Percentiles rank a stretch among this genome's conserved stretches.
These are phyloP conservation scores for Tipula lateralis DNA, from an alignment of 2,888 invertebrate genomes.

Conservation along the genomic window DNA sequence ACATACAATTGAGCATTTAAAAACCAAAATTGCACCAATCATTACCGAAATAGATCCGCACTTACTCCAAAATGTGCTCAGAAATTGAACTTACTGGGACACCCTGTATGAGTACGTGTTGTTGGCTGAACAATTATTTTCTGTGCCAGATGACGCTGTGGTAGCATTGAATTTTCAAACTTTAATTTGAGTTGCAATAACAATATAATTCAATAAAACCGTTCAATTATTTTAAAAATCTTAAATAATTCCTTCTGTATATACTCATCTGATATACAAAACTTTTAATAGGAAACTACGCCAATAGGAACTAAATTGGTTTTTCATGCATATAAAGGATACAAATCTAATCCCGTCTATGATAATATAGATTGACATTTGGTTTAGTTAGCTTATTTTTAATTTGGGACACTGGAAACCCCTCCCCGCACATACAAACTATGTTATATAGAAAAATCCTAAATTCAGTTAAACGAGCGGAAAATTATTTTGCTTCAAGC, in stretches of 20 bases:
- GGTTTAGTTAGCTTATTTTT: neutral
- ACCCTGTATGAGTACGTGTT: too few species aligned
- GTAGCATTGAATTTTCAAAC: too few species aligned
- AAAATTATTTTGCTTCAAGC: neutral
- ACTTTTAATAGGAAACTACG: too few species aligned
- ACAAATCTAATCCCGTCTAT: neutral
- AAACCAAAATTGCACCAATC: neutral
- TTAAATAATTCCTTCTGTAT: neutral
- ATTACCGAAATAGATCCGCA: neutral
- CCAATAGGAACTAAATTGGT: neutral
- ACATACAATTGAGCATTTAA: too few species aligned
- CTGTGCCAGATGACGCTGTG: too few species aligned
- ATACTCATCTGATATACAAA: neutral
- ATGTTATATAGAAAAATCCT: neutral
- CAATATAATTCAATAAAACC: too few species aligned
- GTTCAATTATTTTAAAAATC: too few species aligned
- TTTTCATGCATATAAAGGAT: neutral
- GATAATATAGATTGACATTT: neutral
- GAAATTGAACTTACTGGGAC: too few species aligned
- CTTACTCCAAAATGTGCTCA: too few species aligned
- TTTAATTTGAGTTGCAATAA: too few species aligned
- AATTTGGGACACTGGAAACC: neutral
- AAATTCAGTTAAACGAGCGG: neutral
- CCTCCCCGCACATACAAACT: neutral
- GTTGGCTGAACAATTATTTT: too few species aligned